These are phyloP conservation scores for Caenorhabditis doughertyi DNA, from an alignment of 2,888 invertebrate genomes.

Conservation along the genomic window DNA sequence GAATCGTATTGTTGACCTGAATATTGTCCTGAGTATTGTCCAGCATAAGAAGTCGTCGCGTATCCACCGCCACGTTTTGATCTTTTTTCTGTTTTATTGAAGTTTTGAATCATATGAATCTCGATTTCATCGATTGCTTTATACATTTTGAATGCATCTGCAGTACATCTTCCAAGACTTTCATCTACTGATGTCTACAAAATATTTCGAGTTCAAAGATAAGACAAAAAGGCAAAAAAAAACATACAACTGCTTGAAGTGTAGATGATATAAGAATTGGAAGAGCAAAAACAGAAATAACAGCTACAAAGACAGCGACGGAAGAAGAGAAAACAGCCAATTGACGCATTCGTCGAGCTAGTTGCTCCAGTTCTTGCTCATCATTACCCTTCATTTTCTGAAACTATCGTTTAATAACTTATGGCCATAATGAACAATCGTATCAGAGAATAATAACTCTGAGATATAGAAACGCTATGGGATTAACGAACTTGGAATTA, in stretches of 20 bases:
- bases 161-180: conserved; percentile 38
- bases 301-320: conserved; percentile 51
- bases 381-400: conserved; percentile 53
- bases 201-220: too few species aligned
- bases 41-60: conserved; percentile 1
- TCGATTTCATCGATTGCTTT: conserved; percentile 59
- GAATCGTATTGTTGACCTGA: conserved; percentile 42
- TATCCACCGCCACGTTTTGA: conserved; percentile 39
- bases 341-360: conserved; percentile 54
- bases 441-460: too few species aligned
- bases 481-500: too few species aligned
- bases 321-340: conserved; percentile 57
- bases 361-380: conserved; percentile 44
- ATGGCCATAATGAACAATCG: too few species aligned
- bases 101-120: conserved; percentile 25
- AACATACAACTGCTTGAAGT: conserved; percentile 53
- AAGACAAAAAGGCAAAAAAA: too few species aligned
- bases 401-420: background rate
- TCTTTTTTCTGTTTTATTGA: conserved; percentile 13
- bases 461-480: background rate
- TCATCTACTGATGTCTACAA: conserved; percentile 60
- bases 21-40: conserved; percentile 18
- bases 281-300: conserved; percentile 51
- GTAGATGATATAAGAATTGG: conserved; percentile 60
- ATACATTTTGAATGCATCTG: conserved; percentile 60